These are phyloP conservation scores for Penaeus monodon DNA, from an alignment of 2,888 invertebrate species.

Conservation along the genomic window DNA sequence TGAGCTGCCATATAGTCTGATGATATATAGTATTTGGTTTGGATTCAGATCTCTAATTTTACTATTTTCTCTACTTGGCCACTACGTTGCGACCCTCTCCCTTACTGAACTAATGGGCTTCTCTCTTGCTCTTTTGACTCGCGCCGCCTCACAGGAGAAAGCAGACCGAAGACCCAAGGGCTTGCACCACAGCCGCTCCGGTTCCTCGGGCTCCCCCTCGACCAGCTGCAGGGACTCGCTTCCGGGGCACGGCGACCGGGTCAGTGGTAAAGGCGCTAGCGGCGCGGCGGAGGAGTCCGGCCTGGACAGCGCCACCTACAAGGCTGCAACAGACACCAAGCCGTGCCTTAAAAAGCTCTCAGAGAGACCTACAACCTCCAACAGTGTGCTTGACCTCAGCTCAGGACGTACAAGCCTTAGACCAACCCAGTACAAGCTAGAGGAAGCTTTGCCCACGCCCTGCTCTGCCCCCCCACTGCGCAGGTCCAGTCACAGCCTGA, in stretches of 20 bases:
- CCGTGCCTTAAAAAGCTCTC: constrained; percentile 43
- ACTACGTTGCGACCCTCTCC: too few relatives aligned
- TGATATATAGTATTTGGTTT: too few relatives aligned
- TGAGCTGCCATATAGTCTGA: too few relatives aligned
- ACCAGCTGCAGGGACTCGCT: constrained; percentile 30
- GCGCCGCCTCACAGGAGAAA: constrained; percentile 27
- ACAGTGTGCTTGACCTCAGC: constrained; percentile 42
- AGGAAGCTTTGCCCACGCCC: constrained; percentile 50
- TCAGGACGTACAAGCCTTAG: constrained; percentile 53
- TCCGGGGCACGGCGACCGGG: constrained; percentile 6
- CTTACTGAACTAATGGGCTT: not conserved
- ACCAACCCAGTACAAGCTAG: constrained; percentile 55
- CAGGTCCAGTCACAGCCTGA: constrained; percentile 51
- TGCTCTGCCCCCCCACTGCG: constrained; percentile 55
- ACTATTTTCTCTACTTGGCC: too few relatives aligned
- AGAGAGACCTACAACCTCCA: constrained; percentile 36
- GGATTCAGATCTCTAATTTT: too few relatives aligned
- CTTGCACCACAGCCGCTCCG: constrained; percentile 41
- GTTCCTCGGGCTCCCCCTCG: constrained; percentile 49
- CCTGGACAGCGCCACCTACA: constrained; percentile 34
- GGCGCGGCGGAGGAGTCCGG: constrained; percentile 25
- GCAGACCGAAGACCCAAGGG: constrained; percentile 37
- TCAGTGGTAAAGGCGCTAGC: constrained; percentile 24
- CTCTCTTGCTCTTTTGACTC: not conserved
- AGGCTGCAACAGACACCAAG: constrained; percentile 22